A percentile compares a stretch with the other conserved stretches of the same genome.
phyloP scores from a whole-genome alignment of 1,140 invertebrate species.

The Plectus sambesii region DNA sequence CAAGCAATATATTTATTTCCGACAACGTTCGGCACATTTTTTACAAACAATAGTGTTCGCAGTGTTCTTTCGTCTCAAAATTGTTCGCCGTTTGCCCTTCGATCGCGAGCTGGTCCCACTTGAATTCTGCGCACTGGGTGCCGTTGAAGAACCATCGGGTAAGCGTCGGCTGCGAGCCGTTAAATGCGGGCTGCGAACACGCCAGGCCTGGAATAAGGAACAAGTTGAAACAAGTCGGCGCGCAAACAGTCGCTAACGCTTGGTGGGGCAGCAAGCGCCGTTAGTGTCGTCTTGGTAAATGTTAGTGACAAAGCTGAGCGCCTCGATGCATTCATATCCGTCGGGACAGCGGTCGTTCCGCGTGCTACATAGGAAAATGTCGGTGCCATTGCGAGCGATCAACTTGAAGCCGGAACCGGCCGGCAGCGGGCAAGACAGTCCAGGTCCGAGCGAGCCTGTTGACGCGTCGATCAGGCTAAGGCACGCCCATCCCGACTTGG shows the following conservation, averaged over 20 bases:
- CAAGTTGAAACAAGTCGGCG: neutral
- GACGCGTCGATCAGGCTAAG: slow-evolving; percentile 14
- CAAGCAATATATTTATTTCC: no score
- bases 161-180: slow-evolving; percentile 19
- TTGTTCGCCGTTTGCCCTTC: slow-evolving; percentile 16
- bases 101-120: slow-evolving; percentile 22
- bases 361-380: slow-evolving; percentile 13
- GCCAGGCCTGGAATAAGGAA: slow-evolving; percentile 9
- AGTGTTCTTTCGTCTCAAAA: slow-evolving; percentile 18
- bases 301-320: slow-evolving; percentile 12
- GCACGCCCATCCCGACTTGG: slow-evolving; percentile 17
- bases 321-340: slow-evolving; percentile 22
- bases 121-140: slow-evolving; percentile 13
- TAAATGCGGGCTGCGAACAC: slow-evolving; percentile 15
- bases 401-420: slow-evolving; percentile 20
- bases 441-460: slow-evolving; percentile 16
- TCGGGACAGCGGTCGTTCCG: slow-evolving; percentile 16
- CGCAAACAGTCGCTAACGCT: slow-evolving; percentile 6
- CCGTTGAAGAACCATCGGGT: slow-evolving; percentile 21
- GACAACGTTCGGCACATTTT: no score
- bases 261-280: slow-evolving; percentile 21
- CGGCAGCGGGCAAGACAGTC: slow-evolving; percentile 18
- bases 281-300: slow-evolving; percentile 9
- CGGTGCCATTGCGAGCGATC: slow-evolving; percentile 11
- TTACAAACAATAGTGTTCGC: slow-evolving; percentile 17